Evolutionary conservation across 2,888 invertebrate species (phyloP).

Genomic region (Minunthozetes semirufus): DNA sequence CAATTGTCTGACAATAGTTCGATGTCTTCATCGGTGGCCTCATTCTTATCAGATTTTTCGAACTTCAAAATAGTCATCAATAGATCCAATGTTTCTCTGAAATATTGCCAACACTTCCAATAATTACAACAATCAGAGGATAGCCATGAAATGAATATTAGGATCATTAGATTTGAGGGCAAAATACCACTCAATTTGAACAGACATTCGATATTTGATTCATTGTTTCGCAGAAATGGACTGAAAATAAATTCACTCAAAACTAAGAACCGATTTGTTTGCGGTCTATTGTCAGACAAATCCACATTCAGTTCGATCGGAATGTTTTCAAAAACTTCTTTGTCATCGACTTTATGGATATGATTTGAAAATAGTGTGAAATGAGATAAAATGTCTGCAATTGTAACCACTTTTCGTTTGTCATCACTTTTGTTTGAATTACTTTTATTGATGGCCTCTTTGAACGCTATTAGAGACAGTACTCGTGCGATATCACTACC

Average conservation of each 20-base stretch:
- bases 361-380: slow-evolving; percentile 38
- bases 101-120: slow-evolving; percentile 35
- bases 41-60: background rate
- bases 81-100: background rate
- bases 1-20: slow-evolving; percentile 4
- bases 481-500: slow-evolving; percentile 35
- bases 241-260: slow-evolving; percentile 31
- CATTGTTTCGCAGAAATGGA: slow-evolving; percentile 11
- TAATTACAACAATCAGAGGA: slow-evolving; percentile 19
- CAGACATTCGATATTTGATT: background rate
- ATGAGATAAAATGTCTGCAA: slow-evolving; percentile 32
- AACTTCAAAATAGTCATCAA: slow-evolving; percentile 14
- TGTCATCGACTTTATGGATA: slow-evolving; percentile 37
- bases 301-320: slow-evolving; percentile 37
- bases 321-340: slow-evolving; percentile 35
- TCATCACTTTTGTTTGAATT: background rate
- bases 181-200: slow-evolving; percentile 12
- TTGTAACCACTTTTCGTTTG: background rate
- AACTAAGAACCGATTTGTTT: background rate
- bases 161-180: slow-evolving; percentile 13
- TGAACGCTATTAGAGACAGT: slow-evolving; percentile 33
- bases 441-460: slow-evolving; percentile 17
- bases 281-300: background rate
- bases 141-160: slow-evolving; percentile 36
- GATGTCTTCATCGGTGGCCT: background rate